phyloP scores from a whole-genome alignment of 2,113 vertebrate species.

The Silurus glanis region DNA sequence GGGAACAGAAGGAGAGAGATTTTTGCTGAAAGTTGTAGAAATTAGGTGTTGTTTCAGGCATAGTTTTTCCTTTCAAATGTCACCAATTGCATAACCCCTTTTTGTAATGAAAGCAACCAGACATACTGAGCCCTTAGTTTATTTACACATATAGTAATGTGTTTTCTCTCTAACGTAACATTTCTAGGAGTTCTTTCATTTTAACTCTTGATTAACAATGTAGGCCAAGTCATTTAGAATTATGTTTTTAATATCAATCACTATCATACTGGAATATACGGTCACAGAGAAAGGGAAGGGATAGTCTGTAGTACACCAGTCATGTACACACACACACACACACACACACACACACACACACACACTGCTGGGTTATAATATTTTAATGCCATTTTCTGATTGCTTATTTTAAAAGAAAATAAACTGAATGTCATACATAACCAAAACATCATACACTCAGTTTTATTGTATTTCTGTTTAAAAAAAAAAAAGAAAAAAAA shows the following conservation, averaged over 20 bases:
- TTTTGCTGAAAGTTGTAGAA: not conserved
- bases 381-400: not conserved
- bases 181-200: not conserved
- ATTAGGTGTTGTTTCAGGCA: not conserved
- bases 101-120: not conserved
- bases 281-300: not conserved
- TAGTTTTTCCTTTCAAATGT: not conserved
- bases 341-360: not conserved
- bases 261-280: no score
- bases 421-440: not conserved
- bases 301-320: not conserved
- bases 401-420: not conserved
- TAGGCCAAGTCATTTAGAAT: not conserved
- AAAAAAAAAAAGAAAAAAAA: not conserved
- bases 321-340: no score
- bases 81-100: not conserved
- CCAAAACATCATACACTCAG: not conserved
- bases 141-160: not conserved
- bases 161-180: not conserved
- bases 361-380: not conserved
- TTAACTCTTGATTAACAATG: not conserved
- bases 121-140: not conserved
- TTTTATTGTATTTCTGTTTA: not conserved
- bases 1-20: not conserved
- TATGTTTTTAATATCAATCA: not conserved